phyloP scores from a whole-genome alignment of 2,113 vertebrate species.

The Entomyzon cyanotis region DNA sequence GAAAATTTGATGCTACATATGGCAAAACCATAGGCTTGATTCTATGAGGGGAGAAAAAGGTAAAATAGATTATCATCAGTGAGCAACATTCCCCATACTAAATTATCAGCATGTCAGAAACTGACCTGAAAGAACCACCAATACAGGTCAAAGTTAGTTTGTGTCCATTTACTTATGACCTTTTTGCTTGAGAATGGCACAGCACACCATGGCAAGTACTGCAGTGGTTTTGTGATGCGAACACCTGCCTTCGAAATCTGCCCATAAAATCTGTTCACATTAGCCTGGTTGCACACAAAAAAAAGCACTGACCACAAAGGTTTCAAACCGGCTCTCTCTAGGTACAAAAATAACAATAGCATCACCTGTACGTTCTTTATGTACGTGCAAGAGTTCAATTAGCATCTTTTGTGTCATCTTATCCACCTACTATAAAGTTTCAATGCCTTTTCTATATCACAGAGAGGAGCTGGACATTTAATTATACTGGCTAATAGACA shows the following conservation, averaged over 20 bases:
- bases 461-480: constrained; percentile 9
- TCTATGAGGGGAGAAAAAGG: background rate
- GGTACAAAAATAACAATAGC: constrained; percentile 62
- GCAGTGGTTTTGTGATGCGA: constrained; percentile 23
- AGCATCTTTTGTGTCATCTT: background rate
- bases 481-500: background rate
- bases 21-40: background rate
- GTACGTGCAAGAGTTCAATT: constrained; percentile 17
- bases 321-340: constrained; percentile 45
- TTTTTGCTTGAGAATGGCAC: background rate
- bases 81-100: background rate
- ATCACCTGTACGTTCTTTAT: constrained; percentile 47
- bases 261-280: constrained; percentile 42
- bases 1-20: background rate
- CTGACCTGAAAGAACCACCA: background rate
- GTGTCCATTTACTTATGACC: background rate
- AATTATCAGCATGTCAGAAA: background rate
- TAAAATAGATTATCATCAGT: background rate
- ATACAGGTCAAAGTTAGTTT: background rate
- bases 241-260: constrained; percentile 62
- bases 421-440: background rate
- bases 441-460: background rate
- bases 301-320: constrained; percentile 16
- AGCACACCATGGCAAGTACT: background rate
- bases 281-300: background rate